Base-by-base conservation (phyloP, 2,113 vertebrate genomes). In the Anas platyrhynchos region DNA sequence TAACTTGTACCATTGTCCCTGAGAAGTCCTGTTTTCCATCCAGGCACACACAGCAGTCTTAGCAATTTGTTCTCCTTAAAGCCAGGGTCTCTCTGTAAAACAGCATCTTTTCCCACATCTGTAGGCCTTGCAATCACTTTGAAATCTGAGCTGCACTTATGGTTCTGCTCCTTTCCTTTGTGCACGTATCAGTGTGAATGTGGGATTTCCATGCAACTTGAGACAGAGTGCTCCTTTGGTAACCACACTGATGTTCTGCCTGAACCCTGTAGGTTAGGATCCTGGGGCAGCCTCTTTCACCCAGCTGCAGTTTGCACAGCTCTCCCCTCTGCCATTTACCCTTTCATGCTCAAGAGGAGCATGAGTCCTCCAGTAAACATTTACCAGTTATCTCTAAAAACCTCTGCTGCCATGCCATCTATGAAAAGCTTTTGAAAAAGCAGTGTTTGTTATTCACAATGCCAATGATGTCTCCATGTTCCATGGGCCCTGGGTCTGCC, bases 301-400 rank as follows among this genome's bases (percentile, higher is more conserved):
- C 12, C 36, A 38, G 22, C 83, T 63, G 85, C 17, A 29, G 15
- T 73, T 83, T 89, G 82, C 44, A 44, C 44, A 73, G 17, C 22
- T 63, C 21, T 86, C n/a, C 74, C 32, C n/a, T 59, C 34, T 82
- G 13, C 25, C 29, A 61, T 61, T 78, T 52, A 56, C 8, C 5
- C 48, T 86, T 34, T 65, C 1, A 0, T 16, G 18, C n/a, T 77
- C 1, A 0, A 0, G 2, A 61, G 25, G 5, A 69, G 3, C 11
- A 41, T 41, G 5, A 41, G 41, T 12, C 13, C 20, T 74, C 25
- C 67, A 68, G 8, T 41, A 77, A 82, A 46, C 4, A 13, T 81
- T 66, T 48, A 16, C 18, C 59, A 62, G 1, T 41, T 58, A 44
- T 46, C 50, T 82, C 43, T 86, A 36, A 62, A 87, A 66, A 22